Conservation (phyloP, 2,797 vertebrate genomes). For the Sebastes steindachneri region DNA sequence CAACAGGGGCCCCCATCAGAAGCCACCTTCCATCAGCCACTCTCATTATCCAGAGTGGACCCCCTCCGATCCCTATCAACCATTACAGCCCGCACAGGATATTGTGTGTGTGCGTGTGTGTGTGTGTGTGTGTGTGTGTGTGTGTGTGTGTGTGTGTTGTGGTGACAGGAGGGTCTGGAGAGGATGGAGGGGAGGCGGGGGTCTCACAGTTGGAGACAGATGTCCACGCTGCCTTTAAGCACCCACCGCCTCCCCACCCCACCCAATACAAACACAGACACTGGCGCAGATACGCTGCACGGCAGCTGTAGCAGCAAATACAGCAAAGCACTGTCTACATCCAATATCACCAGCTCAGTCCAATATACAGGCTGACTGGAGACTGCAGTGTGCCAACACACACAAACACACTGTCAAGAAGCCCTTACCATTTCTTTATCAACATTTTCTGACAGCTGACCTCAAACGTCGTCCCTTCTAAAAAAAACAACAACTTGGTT, state of each 20-base stretch:
- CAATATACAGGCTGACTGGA: slow-evolving; percentile 21
- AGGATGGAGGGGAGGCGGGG: background rate
- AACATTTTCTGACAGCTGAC: slow-evolving; percentile 16
- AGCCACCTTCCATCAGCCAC: slow-evolving; percentile 65
- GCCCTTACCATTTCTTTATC: slow-evolving; percentile 2
- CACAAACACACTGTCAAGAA: slow-evolving; percentile 8
- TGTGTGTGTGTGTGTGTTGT: slow-evolving; percentile 22
- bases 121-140: slow-evolving; percentile 9
- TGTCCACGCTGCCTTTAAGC: slow-evolving; percentile 60
- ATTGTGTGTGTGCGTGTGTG: slow-evolving; percentile 48
- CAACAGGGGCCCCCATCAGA: slow-evolving; percentile 52
- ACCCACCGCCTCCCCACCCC: background rate
- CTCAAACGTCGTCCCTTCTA: background rate
- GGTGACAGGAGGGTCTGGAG: slow-evolving; percentile 21
- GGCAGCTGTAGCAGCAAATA: slow-evolving; percentile 68
- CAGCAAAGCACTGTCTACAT: slow-evolving; percentile 45
- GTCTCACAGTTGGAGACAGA: slow-evolving; percentile 71
- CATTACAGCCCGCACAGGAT: slow-evolving; percentile 67
- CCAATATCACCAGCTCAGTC: slow-evolving; percentile 27
- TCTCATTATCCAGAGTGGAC: slow-evolving; percentile 83
- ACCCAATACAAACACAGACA: slow-evolving; percentile 62
- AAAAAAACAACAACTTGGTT: slow-evolving; percentile 2
- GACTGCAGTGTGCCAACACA: slow-evolving; percentile 2
- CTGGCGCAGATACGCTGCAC: slow-evolving; percentile 3
- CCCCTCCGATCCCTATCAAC: slow-evolving; percentile 80